These are phyloP conservation scores for Pontoporia blainvillei DNA, from an alignment of 2,113 vertebrate species.

Conservation along the genomic window DNA sequence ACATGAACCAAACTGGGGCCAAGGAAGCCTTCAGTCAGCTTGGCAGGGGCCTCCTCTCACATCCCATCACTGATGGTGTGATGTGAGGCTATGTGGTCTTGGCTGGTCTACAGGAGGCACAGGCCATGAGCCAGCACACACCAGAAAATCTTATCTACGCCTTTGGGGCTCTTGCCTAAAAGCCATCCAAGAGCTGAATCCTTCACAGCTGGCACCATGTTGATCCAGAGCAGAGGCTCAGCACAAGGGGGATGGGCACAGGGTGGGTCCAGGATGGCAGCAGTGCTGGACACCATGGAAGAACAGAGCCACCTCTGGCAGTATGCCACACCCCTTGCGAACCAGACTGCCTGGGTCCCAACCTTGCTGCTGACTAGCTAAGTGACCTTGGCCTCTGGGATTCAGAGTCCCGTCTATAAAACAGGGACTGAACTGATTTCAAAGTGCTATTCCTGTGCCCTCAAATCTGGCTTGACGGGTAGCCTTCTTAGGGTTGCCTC, in stretches of 20 bases:
- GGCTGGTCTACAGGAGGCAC: background rate
- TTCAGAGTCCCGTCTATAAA: background rate
- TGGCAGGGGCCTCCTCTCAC: background rate
- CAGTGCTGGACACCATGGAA: background rate
- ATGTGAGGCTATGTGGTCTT: background rate
- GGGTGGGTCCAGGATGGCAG: background rate
- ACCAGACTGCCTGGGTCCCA: background rate
- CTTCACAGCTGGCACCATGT: background rate
- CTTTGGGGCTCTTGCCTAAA: background rate
- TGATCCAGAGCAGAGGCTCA: background rate
- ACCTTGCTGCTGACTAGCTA: background rate
- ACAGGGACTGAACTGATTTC: background rate
- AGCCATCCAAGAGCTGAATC: background rate
- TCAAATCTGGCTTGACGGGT: background rate
- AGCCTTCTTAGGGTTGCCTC: background rate
- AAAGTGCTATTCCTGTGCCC: background rate
- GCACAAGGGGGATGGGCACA: background rate
- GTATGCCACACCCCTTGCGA: background rate
- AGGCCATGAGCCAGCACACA: background rate
- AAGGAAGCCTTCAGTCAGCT: background rate
- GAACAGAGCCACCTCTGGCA: background rate
- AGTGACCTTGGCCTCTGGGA: background rate
- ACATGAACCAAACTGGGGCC: background rate
- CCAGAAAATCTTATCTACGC: background rate
- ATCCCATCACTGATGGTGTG: background rate